These are phyloP conservation scores for Prionace glauca DNA, from an alignment of 2,797 vertebrate genomes.

Conservation along the genomic window DNA sequence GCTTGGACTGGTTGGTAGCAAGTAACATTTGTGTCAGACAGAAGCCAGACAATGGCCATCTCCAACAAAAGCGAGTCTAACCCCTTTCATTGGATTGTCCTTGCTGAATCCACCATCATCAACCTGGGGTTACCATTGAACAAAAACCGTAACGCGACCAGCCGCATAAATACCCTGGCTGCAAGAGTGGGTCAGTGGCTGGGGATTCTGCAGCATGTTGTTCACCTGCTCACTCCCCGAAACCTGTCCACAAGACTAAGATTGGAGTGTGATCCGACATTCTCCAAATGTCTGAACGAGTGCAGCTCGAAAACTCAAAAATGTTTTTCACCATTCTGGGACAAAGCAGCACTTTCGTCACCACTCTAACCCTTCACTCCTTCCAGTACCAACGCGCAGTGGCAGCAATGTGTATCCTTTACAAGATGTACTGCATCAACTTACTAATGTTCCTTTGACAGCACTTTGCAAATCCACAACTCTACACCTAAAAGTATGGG, in stretches of 20 bases:
- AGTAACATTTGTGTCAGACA: background rate
- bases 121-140: too few relatives aligned
- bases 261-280: background rate
- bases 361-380: background rate
- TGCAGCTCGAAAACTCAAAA: background rate
- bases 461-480: background rate
- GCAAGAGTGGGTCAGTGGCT: background rate
- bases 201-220: background rate
- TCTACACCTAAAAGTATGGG: background rate
- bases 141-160: too few relatives aligned
- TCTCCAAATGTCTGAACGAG: background rate
- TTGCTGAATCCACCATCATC: too few relatives aligned
- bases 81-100: too few relatives aligned
- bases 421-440: background rate
- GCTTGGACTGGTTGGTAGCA: background rate
- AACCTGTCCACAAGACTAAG: background rate
- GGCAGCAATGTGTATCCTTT: background rate
- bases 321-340: background rate
- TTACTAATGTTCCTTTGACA: background rate
- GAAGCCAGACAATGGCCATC: background rate
- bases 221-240: background rate
- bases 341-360: background rate
- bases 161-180: too few relatives aligned
- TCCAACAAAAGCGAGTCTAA: too few relatives aligned
- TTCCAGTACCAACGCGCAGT: too few relatives aligned